These are phyloP conservation scores for Holacanthus passer DNA, from an alignment of 2,113 vertebrate genomes.

Conservation along the genomic window DNA sequence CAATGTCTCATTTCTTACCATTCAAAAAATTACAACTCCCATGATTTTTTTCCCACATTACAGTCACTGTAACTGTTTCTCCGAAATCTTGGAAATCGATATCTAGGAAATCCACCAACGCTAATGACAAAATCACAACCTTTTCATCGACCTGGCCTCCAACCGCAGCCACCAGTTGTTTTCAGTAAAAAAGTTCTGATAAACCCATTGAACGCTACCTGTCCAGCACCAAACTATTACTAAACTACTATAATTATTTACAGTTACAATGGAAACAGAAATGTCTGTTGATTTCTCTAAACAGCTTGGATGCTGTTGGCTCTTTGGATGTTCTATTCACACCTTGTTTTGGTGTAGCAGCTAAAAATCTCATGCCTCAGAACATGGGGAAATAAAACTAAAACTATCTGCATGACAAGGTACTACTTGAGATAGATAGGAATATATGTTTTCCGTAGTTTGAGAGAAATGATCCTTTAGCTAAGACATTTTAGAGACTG, in stretches of 20 bases:
- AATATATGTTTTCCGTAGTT: background rate
- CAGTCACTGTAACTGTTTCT: background rate
- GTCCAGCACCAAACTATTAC: no score
- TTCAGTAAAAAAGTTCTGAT: no score
- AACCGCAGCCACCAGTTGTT: no score
- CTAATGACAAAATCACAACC: no score
- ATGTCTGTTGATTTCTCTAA: background rate
- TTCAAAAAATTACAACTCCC: no score
- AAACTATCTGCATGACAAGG: background rate
- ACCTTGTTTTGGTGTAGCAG: background rate
- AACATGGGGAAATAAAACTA: background rate
- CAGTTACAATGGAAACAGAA: background rate
- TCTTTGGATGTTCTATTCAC: background rate
- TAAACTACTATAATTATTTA: no score
- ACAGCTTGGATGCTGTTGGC: background rate
- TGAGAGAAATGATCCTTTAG: background rate
- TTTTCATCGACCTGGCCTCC: no score
- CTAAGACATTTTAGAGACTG: background rate
- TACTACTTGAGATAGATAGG: background rate
- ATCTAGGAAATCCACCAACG: background rate
- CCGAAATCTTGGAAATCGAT: background rate
- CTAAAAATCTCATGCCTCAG: slow-evolving; percentile 1
- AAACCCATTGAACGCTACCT: no score
- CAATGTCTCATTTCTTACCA: background rate
- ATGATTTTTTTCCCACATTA: no score